A percentile compares a stretch with the other conserved stretches of the same genome.
Evolutionary conservation across 1,140 invertebrate species (phyloP).

Genomic region (Cotesia vestalis): DNA sequence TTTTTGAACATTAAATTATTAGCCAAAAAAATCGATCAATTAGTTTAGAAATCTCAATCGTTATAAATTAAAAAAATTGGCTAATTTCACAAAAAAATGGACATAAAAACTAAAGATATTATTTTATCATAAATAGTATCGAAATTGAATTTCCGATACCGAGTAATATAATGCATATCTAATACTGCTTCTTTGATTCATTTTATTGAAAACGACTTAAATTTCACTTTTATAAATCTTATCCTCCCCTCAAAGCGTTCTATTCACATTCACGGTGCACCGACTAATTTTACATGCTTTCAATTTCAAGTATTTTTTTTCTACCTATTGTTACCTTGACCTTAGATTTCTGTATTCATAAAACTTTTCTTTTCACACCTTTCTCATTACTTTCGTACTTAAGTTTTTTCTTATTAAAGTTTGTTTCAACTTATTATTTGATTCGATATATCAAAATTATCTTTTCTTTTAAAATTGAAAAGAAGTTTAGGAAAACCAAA

Average conservation of each 20-base stretch:
- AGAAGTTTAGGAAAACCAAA: no score
- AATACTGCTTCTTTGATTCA: no score
- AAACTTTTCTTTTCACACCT: slow-evolving; percentile 14
- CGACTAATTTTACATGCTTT: background rate
- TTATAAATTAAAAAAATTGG: no score
- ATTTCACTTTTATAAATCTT: background rate
- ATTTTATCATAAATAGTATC: no score
- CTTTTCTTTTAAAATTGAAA: no score
- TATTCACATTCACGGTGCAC: background rate
- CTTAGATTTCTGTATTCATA: slow-evolving; percentile 12
- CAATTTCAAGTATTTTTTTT: background rate
- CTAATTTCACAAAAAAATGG: no score
- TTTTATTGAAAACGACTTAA: background rate
- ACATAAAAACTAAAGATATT: no score
- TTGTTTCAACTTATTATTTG: background rate
- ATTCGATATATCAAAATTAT: background rate
- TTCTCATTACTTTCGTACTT: background rate
- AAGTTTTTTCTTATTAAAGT: background rate
- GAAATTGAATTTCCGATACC: no score
- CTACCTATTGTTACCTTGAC: slow-evolving; percentile 9
- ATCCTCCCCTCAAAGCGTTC: background rate
- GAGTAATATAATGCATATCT: no score
- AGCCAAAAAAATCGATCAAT: no score
- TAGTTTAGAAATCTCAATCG: no score
- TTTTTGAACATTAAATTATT: no score